Percentiles rank a stretch among this genome's conserved stretches.
Evolutionary conservation across 2,888 invertebrate genomes (phyloP).

Genomic region (Eupelmus urozonus): DNA sequence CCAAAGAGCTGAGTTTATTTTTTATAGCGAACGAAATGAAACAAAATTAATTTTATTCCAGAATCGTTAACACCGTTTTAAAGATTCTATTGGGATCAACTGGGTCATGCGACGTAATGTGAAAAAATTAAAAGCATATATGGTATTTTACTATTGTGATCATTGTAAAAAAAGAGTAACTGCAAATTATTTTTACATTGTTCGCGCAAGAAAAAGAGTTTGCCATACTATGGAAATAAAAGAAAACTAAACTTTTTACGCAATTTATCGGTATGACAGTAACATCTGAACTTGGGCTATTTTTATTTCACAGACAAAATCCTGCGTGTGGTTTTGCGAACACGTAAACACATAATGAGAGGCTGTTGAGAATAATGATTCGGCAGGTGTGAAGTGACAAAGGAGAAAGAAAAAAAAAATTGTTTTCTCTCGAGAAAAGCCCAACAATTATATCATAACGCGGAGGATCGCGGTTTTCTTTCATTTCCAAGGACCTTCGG

Average conservation of each 20-base stretch:
- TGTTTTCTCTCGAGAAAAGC: conserved; percentile 40
- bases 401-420: conserved; percentile 5
- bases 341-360: conserved; percentile 34
- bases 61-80: too few relatives aligned
- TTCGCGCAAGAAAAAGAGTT: too few relatives aligned
- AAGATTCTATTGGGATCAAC: too few relatives aligned
- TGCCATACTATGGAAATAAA: too few relatives aligned
- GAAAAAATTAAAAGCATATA: too few relatives aligned
- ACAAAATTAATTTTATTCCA: too few relatives aligned
- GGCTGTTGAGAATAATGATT: conserved; percentile 48
- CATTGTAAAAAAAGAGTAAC: too few relatives aligned
- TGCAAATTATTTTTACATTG: too few relatives aligned
- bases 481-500: conserved; percentile 69
- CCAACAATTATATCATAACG: conserved; percentile 42
- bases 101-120: too few relatives aligned
- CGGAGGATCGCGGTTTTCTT: conserved; percentile 69
- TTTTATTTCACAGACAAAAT: conserved; percentile 14
- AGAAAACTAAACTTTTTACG: conserved; percentile 8
- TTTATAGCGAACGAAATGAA: too few relatives aligned
- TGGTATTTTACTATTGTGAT: too few relatives aligned
- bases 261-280: neutral
- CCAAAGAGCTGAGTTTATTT: too few relatives aligned
- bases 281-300: conserved; percentile 27
- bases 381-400: conserved; percentile 48
- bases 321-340: conserved; percentile 15